A percentile compares a stretch with the other conserved stretches of the same genome.
These are phyloP conservation scores for Bovichtus variegatus DNA, from an alignment of 2,797 vertebrate species.

Conservation along the genomic window DNA sequence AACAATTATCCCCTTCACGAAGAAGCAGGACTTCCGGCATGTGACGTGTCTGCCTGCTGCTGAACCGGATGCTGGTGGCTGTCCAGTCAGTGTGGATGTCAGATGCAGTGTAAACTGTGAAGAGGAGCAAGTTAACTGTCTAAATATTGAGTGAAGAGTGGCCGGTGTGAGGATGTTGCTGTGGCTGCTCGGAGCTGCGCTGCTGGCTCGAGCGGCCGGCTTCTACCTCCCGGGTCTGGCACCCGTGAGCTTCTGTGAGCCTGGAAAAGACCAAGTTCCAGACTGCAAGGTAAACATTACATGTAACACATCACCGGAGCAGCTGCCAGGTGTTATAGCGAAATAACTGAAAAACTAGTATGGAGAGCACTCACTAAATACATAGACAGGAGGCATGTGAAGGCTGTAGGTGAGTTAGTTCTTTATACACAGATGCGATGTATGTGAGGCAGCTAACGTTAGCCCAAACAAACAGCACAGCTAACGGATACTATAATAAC, in stretches of 20 bases:
- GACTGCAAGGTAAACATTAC: conserved; percentile 78
- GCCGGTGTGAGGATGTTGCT: conserved; percentile 29
- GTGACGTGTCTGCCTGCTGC: conserved; percentile 73
- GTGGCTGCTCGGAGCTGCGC: conserved; percentile 48
- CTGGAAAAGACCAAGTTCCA: conserved; percentile 58
- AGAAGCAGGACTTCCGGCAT: conserved; percentile 41
- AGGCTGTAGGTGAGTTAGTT: too few relatives aligned
- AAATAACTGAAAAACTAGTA: too few relatives aligned
- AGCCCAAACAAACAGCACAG: conserved; percentile 7
- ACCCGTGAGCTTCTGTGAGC: conserved; percentile 92
- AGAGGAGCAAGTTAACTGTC: neutral
- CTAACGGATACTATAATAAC: neutral
- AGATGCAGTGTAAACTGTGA: neutral
- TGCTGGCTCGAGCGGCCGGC: conserved; percentile 63
- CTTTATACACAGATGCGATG: neutral
- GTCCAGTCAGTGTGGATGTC: neutral
- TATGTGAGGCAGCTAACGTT: neutral
- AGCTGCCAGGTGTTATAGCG: neutral
- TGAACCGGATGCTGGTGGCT: conserved; percentile 32
- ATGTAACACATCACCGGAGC: neutral
- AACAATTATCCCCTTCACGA: conserved; percentile 42
- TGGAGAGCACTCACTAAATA: too few relatives aligned
- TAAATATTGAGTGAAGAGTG: too few relatives aligned
- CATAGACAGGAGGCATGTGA: fast-evolving
- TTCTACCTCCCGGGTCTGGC: conserved; percentile 94